phyloP scores from a whole-genome alignment of 2,113 vertebrate species.

The Hydrolagus affinis region DNA sequence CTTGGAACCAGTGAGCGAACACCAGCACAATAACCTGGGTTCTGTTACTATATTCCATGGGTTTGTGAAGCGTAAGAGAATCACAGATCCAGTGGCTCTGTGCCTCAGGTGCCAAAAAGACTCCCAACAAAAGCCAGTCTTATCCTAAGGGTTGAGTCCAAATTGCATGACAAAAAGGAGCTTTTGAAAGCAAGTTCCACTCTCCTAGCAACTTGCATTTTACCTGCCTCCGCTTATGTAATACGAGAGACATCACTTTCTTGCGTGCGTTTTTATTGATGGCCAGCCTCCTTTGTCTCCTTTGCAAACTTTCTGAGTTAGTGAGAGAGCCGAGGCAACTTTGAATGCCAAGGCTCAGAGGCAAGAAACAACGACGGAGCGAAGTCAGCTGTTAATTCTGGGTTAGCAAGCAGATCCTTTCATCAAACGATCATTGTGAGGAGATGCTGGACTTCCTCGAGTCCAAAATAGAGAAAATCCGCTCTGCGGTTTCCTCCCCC shows the following conservation, averaged over 20 bases:
- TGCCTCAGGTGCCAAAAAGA: background rate
- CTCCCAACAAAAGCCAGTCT: conserved; percentile 9
- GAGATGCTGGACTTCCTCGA: too few relatives aligned
- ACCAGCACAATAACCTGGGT: background rate
- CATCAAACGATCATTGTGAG: too few relatives aligned
- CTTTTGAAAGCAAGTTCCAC: background rate
- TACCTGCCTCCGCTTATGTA: background rate
- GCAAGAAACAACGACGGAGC: background rate
- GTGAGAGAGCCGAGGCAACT: background rate
- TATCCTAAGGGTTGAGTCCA: background rate
- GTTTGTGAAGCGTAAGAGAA: background rate
- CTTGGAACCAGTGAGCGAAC: background rate
- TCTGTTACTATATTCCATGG: background rate
- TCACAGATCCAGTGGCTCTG: background rate
- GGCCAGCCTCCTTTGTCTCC: background rate
- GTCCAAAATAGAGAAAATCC: too few relatives aligned
- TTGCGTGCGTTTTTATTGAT: background rate
- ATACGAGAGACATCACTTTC: conserved; percentile 1
- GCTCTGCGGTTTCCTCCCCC: too few relatives aligned
- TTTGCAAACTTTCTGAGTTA: background rate
- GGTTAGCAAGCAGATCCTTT: too few relatives aligned
- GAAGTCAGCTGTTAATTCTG: background rate
- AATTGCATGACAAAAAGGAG: background rate
- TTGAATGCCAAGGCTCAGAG: background rate
- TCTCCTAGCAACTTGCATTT: background rate